Percentiles rank a stretch among this genome's conserved stretches.
phyloP scores from a whole-genome alignment of 2,797 vertebrate species.

The Onychomys leucogaster region DNA sequence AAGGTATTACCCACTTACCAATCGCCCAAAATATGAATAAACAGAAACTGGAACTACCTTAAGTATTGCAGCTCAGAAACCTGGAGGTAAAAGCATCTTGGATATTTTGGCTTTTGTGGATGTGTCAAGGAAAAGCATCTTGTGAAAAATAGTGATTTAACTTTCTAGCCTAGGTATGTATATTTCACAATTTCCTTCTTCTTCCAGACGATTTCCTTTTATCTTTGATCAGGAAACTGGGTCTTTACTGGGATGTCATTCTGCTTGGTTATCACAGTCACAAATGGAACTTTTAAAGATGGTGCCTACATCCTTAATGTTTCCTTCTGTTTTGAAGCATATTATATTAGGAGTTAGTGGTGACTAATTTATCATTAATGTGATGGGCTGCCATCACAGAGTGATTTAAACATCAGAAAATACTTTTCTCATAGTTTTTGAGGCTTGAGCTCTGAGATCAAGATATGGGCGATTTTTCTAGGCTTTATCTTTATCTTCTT shows the following conservation, averaged over 20 bases:
- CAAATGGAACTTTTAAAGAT: not conserved
- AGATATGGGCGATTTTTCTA: not conserved
- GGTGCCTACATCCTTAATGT: not conserved
- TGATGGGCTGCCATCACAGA: not conserved
- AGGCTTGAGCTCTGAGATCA: not conserved
- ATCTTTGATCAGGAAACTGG: not conserved
- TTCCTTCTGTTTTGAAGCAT: not conserved
- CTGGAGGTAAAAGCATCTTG: not conserved
- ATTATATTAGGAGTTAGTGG: not conserved
- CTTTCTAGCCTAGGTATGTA: not conserved
- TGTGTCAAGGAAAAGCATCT: not conserved
- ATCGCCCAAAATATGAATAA: slow-evolving; percentile 17
- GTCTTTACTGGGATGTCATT: not conserved
- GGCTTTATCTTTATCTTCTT: not conserved
- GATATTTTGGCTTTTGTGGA: not conserved
- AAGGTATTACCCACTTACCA: not conserved
- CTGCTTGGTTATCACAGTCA: not conserved
- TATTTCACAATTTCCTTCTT: not conserved
- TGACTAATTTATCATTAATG: not conserved
- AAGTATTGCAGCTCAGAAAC: not conserved
- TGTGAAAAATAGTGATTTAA: not conserved
- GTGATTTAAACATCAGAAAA: not conserved
- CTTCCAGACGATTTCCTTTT: not conserved
- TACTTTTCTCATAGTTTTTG: not conserved
- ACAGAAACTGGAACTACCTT: not conserved